Evolutionary conservation across 2,888 invertebrate genomes (phyloP), one percentile per base, ranked within the genome.

Genomic region (Caenorhabditis sp.): DNA sequence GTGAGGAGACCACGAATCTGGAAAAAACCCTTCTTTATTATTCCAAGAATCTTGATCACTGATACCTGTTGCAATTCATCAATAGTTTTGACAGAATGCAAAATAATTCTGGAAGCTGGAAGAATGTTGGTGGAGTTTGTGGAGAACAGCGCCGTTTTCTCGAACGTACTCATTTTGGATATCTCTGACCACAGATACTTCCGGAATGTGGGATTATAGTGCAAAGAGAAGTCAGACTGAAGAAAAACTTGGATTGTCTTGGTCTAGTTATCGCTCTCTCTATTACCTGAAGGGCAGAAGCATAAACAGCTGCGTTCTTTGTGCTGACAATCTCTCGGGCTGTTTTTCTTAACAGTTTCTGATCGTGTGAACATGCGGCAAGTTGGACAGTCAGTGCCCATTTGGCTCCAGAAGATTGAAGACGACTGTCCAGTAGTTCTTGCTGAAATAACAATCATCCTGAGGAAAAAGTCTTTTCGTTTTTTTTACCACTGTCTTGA

Each of bases 261-360:
- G 31, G 31, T 31, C 31, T 31, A 31, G 24, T 10, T 51, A n/a
- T n/a, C n/a, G n/a, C n/a, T 51, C 24, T 22, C 10, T 51, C 22
- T 51, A 22, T 14, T 26, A 91, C 90, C 83, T 90, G 88, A 14
- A 91, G 85, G 14, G 89, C 87, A 2, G 89, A 88, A 14, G 87
- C 87, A 51, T 88, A 91, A 12, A 90, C 85, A 14, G 89, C 90
- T 6, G 89, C 91, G 81, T 91, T 91, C 59, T 86, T 88, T 3
- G 91, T 89, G 16, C 74, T 73, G 1, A 91, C 86, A 28, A 91
- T 88, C 12, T 86, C 84, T 64, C 82, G 76, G 1, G 91, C 91
- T 1, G 88, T 89, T 28, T 81, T 81, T 31, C 82, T 59, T 19
- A 91, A 75, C 14, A 92, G 73, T 64, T 84, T 80, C 22, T 89